Conservation (phyloP, 1,140 invertebrate genomes). For the Drosophila auraria region DNA sequence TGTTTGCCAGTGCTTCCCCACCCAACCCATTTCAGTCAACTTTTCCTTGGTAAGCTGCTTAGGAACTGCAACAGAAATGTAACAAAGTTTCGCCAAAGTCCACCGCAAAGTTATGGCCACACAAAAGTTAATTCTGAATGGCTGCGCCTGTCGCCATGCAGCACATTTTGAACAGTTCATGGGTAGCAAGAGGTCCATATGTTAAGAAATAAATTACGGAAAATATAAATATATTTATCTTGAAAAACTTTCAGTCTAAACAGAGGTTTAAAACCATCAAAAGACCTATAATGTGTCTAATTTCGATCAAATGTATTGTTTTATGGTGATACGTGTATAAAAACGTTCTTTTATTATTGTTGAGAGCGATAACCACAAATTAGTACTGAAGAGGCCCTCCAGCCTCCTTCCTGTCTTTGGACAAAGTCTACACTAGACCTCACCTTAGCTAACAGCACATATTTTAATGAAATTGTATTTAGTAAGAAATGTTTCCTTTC, state of each 20-base stretch:
- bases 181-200: constrained; percentile 19
- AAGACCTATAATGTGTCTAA: background rate
- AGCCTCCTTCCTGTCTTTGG: too few species aligned
- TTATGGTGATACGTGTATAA: too few species aligned
- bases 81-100: constrained; percentile 67
- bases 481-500: too few species aligned
- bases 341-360: too few species aligned
- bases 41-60: constrained; percentile 52
- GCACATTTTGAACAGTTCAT: constrained; percentile 38
- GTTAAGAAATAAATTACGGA: background rate
- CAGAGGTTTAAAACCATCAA: background rate
- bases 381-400: background rate
- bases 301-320: background rate
- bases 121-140: constrained; percentile 63
- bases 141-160: constrained; percentile 47
- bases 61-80: constrained; percentile 57
- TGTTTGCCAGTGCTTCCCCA: constrained; percentile 18
- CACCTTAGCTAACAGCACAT: too few species aligned
- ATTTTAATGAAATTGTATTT: too few species aligned
- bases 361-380: background rate
- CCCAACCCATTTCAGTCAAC: constrained; percentile 18
- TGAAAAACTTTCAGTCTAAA: background rate
- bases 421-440: too few species aligned
- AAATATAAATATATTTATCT: background rate
- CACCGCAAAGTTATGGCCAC: constrained; percentile 61